phyloP scores from a whole-genome alignment of 2,888 invertebrate genomes.

The Subacronicta megacephala region DNA sequence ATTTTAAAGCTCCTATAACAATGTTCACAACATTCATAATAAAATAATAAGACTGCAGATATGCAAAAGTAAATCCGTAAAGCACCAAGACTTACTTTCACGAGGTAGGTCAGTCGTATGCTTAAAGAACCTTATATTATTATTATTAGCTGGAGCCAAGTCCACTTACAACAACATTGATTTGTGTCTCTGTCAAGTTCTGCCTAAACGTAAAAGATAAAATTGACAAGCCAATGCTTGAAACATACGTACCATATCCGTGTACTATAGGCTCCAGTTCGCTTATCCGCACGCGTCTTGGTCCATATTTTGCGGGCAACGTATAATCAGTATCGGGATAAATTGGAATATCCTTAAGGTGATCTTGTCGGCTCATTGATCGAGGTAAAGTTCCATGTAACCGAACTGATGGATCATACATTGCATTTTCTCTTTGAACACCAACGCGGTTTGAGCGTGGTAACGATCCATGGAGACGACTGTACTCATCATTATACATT shows the following conservation, averaged over 20 bases:
- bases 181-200: no score
- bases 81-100: no score
- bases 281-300: conserved; percentile 84
- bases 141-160: no score
- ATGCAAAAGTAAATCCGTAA: no score
- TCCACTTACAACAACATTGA: no score
- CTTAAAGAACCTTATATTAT: no score
- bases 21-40: no score
- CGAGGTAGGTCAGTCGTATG: no score
- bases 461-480: conserved; percentile 70
- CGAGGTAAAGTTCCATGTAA: conserved; percentile 77
- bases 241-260: conserved; percentile 81
- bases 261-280: conserved; percentile 78
- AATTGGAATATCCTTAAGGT: conserved; percentile 59
- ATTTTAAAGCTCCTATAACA: no score
- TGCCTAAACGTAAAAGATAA: background rate
- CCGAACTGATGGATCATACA: conserved; percentile 66
- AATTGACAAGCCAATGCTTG: conserved; percentile 8
- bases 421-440: conserved; percentile 57
- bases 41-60: no score
- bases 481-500: conserved; percentile 2
- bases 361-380: conserved; percentile 61
- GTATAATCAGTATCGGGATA: conserved; percentile 73
- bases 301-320: conserved; percentile 74
- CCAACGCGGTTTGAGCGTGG: conserved; percentile 68